Evolutionary conservation across 2,113 vertebrate genomes (phyloP).

Genomic region (Alligator sinensis): DNA sequence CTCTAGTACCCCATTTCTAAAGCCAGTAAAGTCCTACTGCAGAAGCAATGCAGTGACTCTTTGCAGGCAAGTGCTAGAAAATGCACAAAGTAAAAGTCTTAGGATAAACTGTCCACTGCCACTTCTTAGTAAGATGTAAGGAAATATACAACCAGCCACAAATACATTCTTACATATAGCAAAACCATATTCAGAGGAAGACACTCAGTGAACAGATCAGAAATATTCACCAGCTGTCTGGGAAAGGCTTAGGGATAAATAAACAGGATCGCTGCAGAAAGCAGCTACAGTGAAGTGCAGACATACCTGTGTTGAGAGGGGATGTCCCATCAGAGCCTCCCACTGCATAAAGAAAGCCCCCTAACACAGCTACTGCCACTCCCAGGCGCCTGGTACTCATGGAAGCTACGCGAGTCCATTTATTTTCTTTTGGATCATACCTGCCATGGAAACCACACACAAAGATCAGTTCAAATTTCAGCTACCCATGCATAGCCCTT

Average conservation of each 20-base stretch:
- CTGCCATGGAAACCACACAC: constrained; percentile 71
- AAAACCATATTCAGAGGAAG: neutral
- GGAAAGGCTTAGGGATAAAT: neutral
- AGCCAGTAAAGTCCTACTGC: neutral
- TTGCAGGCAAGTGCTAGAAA: constrained; percentile 3
- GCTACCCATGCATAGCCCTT: neutral
- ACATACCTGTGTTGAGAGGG: constrained; percentile 94
- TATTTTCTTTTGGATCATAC: constrained; percentile 99
- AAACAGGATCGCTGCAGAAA: neutral
- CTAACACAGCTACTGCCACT: constrained; percentile 95
- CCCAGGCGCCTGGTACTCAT: constrained; percentile 98
- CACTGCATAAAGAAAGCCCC: constrained; percentile 96
- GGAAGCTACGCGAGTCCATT: constrained; percentile 98
- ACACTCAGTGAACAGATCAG: neutral
- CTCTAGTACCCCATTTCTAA: neutral
- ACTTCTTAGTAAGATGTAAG: neutral
- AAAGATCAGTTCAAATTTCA: neutral
- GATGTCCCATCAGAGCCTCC: constrained; percentile 98
- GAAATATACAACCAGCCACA: neutral
- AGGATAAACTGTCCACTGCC: neutral
- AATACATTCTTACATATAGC: neutral
- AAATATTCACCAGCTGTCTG: neutral
- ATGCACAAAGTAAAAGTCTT: neutral
- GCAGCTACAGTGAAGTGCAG: neutral
- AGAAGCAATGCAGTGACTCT: neutral